Percentiles rank a stretch among this genome's conserved stretches.
Conservation (phyloP, 2,888 invertebrate species). For the Lasioglossum calceatum region DNA sequence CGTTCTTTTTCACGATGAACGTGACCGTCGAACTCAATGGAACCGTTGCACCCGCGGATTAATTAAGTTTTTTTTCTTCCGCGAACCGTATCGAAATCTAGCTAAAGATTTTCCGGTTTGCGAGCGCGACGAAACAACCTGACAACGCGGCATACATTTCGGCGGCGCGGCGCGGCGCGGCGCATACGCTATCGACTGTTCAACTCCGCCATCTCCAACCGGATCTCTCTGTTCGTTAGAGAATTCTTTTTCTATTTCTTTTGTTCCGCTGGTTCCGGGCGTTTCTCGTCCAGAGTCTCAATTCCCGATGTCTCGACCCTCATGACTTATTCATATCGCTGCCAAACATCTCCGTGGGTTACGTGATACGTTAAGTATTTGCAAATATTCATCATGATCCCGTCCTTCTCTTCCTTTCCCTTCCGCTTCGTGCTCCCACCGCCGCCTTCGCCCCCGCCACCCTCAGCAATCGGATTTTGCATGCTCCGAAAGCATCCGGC, state of each 20-base stretch:
- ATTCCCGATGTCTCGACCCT: conserved; percentile 30
- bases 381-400: conserved; percentile 53
- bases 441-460: not conserved
- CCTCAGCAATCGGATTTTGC: conserved; percentile 10
- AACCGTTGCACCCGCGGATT: conserved; percentile 30
- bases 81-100: not conserved
- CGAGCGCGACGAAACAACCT: not conserved
- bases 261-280: not conserved
- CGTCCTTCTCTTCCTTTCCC: not conserved
- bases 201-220: not conserved
- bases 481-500: conserved; percentile 1
- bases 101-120: conserved; percentile 17
- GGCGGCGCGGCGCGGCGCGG: not conserved
- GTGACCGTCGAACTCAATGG: conserved; percentile 20
- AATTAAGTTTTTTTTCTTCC: conserved; percentile 26
- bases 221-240: conserved; percentile 14
- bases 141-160: conserved; percentile 18
- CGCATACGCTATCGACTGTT: not conserved
- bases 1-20: not conserved
- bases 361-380: conserved; percentile 59
- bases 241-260: conserved; percentile 1
- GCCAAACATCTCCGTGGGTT: conserved; percentile 31
- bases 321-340: conserved; percentile 53
- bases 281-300: conserved; percentile 15
- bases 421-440: not conserved